Evolutionary conservation across 2,888 invertebrate genomes (phyloP).

Genomic region (Galerucella pusilla): DNA sequence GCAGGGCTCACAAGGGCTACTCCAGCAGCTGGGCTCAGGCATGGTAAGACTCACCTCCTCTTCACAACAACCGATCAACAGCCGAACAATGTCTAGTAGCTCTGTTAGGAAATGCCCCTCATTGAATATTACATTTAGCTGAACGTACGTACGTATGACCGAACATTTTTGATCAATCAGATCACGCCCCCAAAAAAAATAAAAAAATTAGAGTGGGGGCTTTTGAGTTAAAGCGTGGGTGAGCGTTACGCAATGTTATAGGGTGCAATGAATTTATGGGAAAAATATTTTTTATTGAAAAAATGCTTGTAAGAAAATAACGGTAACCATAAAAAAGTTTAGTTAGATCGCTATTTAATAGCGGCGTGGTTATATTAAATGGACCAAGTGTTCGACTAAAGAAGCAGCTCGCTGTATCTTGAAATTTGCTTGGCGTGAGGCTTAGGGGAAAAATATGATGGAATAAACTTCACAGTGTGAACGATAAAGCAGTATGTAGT

Average conservation of each 20-base stretch:
- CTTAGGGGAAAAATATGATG: too few relatives aligned
- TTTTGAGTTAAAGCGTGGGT: not conserved
- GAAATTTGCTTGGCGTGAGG: too few relatives aligned
- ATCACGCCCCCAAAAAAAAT: slow-evolving; percentile 6
- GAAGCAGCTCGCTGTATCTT: too few relatives aligned
- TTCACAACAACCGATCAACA: slow-evolving; percentile 65
- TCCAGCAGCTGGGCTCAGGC: slow-evolving; percentile 92
- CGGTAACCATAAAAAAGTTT: too few relatives aligned
- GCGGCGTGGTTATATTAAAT: too few relatives aligned
- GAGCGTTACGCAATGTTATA: not conserved
- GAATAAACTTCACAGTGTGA: too few relatives aligned
- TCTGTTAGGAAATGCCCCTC: slow-evolving; percentile 81
- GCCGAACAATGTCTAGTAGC: slow-evolving; percentile 69
- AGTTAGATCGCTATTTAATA: too few relatives aligned
- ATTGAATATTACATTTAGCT: slow-evolving; percentile 78
- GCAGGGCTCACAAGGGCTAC: slow-evolving; percentile 72
- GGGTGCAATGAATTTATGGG: not conserved
- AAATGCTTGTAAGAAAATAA: too few relatives aligned
- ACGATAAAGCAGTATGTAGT: too few relatives aligned
- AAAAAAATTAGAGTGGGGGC: not conserved
- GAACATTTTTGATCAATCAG: slow-evolving; percentile 28
- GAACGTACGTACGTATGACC: slow-evolving; percentile 63
- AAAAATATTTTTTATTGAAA: too few relatives aligned
- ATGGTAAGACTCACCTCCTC: slow-evolving; percentile 89
- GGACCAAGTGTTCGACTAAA: too few relatives aligned